Evolutionary conservation across 2,888 invertebrate genomes (phyloP), one percentile per base, ranked within the genome.

Genomic region (Biston betularia): DNA sequence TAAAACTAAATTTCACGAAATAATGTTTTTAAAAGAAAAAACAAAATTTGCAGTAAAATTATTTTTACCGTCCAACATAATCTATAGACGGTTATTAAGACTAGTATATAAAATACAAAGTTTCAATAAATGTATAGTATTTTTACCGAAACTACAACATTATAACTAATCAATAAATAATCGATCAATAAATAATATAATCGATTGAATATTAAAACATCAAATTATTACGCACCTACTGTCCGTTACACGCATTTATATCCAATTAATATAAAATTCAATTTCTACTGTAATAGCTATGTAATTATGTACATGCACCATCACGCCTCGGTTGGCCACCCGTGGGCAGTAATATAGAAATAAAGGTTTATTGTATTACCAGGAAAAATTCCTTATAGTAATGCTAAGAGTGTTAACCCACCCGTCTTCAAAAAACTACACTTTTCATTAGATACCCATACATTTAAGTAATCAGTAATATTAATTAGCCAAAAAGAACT

Each of bases 151-250:
- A 57, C 48, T 58, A 49, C 58, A 49, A 49, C 58, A 58, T 33
- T 8, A 49, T 14, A 40, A 12, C 40, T 24, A n/a, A 40, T 48
- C 40, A 40, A 49, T 12, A n/a, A n/a, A n/a, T n/a, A n/a, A n/a
- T n/a, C n/a, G n/a, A n/a, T n/a, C n/a, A n/a, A n/a, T n/a, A n/a
- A n/a, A n/a, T n/a, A n/a, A n/a, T n/a, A n/a, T n/a, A 33, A 3
- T 33, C 10, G 58, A 58, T 58, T 58, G 58, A 58, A 58, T 58
- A 49, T 58, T 58, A 58, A 58, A 58, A 24, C 42, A 58, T 49
- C 49, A 63, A 63, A 63, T 56, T 50, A 49, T 59, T 56, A 63
- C 45, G 33, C 55, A 42, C 15, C 10, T 34, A 55, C 55, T 15
- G 45, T 14, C 33, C 45, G 46, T 44, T 35, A 56, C 56, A 63